A percentile compares a stretch with the other conserved stretches of the same genome.
phyloP scores from a whole-genome alignment of 2,888 invertebrate species.

The Leptura quadrifasciata region DNA sequence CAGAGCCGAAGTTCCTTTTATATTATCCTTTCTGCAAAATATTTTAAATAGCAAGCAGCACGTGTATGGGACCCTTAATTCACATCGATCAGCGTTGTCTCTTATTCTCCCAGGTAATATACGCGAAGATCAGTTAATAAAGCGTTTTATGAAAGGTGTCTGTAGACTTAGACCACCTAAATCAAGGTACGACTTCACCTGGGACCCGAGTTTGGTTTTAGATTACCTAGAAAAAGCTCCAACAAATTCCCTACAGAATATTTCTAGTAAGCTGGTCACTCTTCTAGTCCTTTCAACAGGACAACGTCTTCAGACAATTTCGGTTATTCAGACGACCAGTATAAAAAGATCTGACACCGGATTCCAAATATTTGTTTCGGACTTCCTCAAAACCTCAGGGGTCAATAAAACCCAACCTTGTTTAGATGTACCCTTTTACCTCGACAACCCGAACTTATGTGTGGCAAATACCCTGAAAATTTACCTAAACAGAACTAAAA shows the following conservation, averaged over 20 bases:
- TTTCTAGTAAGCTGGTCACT: conserved; percentile 56
- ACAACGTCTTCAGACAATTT: conserved; percentile 57
- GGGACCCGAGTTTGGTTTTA: conserved; percentile 60
- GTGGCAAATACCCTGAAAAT: too few species aligned
- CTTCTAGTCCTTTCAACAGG: conserved; percentile 58
- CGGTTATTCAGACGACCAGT: conserved; percentile 51
- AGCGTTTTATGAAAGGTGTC: conserved; percentile 59
- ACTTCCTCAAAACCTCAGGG: conserved; percentile 53
- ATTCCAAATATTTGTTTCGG: conserved; percentile 53
- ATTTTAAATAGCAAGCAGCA: conserved; percentile 22
- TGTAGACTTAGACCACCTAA: conserved; percentile 48
- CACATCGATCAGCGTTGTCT: too few species aligned
- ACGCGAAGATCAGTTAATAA: conserved; percentile 51
- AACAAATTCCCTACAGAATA: conserved; percentile 36
- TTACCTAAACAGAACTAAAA: too few species aligned
- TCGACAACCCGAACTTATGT: too few species aligned
- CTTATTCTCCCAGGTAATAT: conserved; percentile 45
- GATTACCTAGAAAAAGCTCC: conserved; percentile 39
- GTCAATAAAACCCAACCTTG: conserved; percentile 30
- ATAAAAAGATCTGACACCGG: conserved; percentile 14
- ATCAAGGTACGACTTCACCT: conserved; percentile 59
- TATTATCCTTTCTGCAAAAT: conserved; percentile 45
- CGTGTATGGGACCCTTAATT: not conserved
- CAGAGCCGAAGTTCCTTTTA: not conserved
- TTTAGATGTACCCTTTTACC: too few species aligned